Base-by-base conservation (phyloP, 2,797 vertebrate genomes). In the Artibeus jamaicensis region DNA sequence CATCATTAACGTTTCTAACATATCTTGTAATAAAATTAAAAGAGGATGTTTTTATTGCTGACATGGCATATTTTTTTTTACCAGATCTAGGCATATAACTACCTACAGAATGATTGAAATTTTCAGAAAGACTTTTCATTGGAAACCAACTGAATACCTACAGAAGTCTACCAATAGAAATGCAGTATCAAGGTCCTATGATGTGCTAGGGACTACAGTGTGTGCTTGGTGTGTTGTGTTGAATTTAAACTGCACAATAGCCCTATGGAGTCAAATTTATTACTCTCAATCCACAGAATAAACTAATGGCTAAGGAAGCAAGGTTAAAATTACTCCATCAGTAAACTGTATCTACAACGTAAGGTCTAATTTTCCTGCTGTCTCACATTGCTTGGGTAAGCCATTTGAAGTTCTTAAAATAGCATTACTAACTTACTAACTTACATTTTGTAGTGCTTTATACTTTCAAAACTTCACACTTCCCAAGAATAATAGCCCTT, bases 21-120 rank as follows among this genome's bases (percentile, higher is more conserved):
- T 34, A 42, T 34, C 22, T 67, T 32, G 87, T 21, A 94, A 94
- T 94, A 86, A 96, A 91, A 78, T 71, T 21, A 74, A 68, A 57
- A 93, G 34, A 70, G 26, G 48, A 32, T 44, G 3, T 44, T 91
- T 96, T 92, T 39, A 67, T 29, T 77, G 70, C 53, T 85, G 42
- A 88, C 18, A 53, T n/a, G 87, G 19, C 4, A 21, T 57, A 70
- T 85, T 73, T 9, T 44, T 15, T 42, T 70, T 18, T 93, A 48
- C 24, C 59, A 81, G 0, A 53, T 81, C n/a, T 78, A 76, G 73
- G 6, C 16, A n/a, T 55, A 44, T 24, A n/a, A 84, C 26, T 84
- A 65, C 50, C 39, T 37, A 59, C 3, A 32, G 19, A 93, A 88
- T 67, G 77, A 79, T 67, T 71, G 15, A 70, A 83, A 86, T 8